Conservation (phyloP, 2,113 vertebrate species). For the Siniperca knerii region DNA sequence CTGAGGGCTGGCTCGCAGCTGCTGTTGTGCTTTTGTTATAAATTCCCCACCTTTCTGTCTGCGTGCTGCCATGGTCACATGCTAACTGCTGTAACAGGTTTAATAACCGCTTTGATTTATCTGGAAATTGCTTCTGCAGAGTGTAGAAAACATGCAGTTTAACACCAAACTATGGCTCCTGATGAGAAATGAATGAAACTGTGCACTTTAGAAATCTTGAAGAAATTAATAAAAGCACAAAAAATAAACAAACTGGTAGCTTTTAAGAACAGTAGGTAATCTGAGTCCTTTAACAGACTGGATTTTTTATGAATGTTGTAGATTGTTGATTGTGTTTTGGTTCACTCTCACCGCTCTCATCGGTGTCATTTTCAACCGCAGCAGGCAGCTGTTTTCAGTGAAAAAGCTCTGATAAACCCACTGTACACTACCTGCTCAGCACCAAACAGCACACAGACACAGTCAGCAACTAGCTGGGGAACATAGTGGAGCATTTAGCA, state of each 20-base stretch:
- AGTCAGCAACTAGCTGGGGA: too few species aligned
- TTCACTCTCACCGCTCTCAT: neutral
- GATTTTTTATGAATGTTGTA: too few species aligned
- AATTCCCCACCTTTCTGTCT: conserved; percentile 50
- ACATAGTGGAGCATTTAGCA: too few species aligned
- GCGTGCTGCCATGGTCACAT: conserved; percentile 10
- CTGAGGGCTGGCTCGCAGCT: conserved; percentile 44
- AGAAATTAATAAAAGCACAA: neutral
- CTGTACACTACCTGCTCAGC: too few species aligned
- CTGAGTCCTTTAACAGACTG: neutral
- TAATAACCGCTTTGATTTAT: conserved; percentile 25
- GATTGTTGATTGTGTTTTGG: neutral
- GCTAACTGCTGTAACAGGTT: conserved; percentile 44
- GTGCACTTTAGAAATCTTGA: neutral
- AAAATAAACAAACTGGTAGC: neutral
- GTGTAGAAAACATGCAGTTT: neutral
- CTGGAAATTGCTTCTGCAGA: neutral
- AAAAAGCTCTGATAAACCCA: too few species aligned
- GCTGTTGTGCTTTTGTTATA: conserved; percentile 47
- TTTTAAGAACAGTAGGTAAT: too few species aligned
- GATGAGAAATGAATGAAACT: neutral
- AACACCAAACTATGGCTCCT: neutral
- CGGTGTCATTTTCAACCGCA: neutral
- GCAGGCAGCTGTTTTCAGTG: neutral
- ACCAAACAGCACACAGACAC: too few species aligned